Base-by-base conservation (phyloP, 2,113 vertebrate genomes). In the Corynorhinus townsendii region DNA sequence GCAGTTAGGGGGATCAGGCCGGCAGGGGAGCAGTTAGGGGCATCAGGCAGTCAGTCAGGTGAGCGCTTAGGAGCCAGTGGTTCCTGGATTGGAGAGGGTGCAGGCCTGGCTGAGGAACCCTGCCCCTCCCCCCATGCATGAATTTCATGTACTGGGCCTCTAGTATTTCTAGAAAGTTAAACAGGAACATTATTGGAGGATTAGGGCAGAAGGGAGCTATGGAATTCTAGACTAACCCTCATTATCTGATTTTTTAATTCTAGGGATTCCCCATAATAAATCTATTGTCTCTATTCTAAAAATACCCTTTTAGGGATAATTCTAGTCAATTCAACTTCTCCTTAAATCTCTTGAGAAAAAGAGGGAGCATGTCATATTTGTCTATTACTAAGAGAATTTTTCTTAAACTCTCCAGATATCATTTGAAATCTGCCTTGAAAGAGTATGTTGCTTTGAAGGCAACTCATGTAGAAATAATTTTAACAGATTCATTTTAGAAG, bases 341-440 rank as follows among this genome's bases (percentile, higher is more conserved):
- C 47, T 81, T 76, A 71, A 93, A 35, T 91, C 11, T 71, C 62
- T 77, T 30, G 35, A 35, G 62, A 82, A 77, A 66, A 86, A 47
- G 43, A 84, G 7, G 62, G 6, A 86, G 11, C n/a, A 62, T 69
- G 17, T 69, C n/a, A 82, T 24, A 52, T 76, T 56, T 72, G 47
- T 66, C 64, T 82, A 52, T 72, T 64, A 59, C 33, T 33, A 73
- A 64, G 11, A 85, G n/a, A 93, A 28, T 64, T 77, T 89, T 56
- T 86, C 43, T 92, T 83, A 59, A 75, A 76, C 56, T 47, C 45
- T 86, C 71, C 19, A 59, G 45, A 45, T 47, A 38, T 1, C 52
- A n/a, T 92, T 90, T 90, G 35, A 93, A 95, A 80, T 5, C 66
- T 88, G 5, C 40, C 35, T 88, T 75, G 26, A 90, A 94, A 91